Base-by-base conservation (phyloP, 2,888 invertebrate species). In the Diaprepes abbreviatus region DNA sequence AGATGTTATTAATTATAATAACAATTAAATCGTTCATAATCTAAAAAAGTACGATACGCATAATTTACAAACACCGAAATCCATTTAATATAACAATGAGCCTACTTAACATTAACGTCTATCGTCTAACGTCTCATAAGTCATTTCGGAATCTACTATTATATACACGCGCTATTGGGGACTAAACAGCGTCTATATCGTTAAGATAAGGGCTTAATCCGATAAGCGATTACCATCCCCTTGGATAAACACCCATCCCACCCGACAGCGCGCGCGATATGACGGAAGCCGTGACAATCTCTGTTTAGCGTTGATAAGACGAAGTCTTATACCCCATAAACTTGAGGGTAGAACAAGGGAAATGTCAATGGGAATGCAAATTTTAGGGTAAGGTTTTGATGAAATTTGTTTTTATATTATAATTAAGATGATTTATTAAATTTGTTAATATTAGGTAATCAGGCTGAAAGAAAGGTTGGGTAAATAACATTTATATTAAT, bases 131-230 rank as follows among this genome's bases (percentile, higher is more conserved):
- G 52, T 62, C 50, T 52, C 64, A 70, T 70, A 71, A 71, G 58
- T 67, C 71, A 71, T 63, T 28, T 52, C 40, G 45, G 35, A 64
- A 60, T 48, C 58, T 52, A 21, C 14, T 57, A 57, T 71, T 57
- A 63, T 58, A 74, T 60, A 77, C 78, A 80, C 79, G 81, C 79
- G 77, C 77, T 79, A 78, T 77, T 79, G 79, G 76, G 78, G 77
- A 72, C 75, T 74, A 78, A 78, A 77, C 79, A 80, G 77, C 79
- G 80, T 80, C 82, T 83, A 83, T 83, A 84, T 84, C 83, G 83
- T 83, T 83, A 81, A 84, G 84, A 84, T 84, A 84, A 84, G 80
- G 82, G 79, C 66, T 71, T 84, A 84, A 84, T 84, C 84, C 84
- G 84, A 84, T 84, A 84, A 84, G 82, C 84, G 83, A 84, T 84